Percentiles rank a stretch among this genome's conserved stretches.
Conservation (phyloP, 1,140 invertebrate genomes). For the Drosophila bifasciata region DNA sequence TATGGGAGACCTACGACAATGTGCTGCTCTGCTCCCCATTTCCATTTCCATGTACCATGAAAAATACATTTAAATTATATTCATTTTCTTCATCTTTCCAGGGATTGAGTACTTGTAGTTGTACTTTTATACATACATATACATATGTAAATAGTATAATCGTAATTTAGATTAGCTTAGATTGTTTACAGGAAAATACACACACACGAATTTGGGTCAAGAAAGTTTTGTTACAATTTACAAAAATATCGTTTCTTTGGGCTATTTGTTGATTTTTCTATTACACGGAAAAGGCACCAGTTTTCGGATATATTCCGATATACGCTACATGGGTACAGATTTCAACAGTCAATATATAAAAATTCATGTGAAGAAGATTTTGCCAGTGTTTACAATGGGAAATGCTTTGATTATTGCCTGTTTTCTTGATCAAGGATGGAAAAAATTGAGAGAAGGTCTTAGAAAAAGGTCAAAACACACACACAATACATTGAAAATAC, state of each 20-base stretch:
- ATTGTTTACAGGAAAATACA: constrained; percentile 51
- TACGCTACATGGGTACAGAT: constrained; percentile 27
- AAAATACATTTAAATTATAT: constrained; percentile 14
- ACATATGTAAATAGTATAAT: constrained; percentile 3
- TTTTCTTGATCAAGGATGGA: background rate
- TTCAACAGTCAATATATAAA: constrained; percentile 36
- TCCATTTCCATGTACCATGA: background rate
- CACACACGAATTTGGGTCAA: constrained; percentile 45
- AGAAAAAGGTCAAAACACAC: too few species aligned
- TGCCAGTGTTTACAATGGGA: constrained; percentile 13
- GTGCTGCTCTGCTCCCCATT: constrained; percentile 1
- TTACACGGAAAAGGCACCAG: background rate
- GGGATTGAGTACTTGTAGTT: constrained; percentile 3
- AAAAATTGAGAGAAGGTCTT: background rate
- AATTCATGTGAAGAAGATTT: constrained; percentile 3
- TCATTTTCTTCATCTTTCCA: constrained; percentile 2
- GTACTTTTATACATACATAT: background rate
- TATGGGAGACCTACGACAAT: constrained; percentile 43
- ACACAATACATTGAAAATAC: background rate
- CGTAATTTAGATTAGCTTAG: background rate
- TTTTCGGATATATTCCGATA: constrained; percentile 10
- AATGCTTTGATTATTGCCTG: background rate
- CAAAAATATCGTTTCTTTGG: constrained; percentile 10
- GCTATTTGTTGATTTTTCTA: constrained; percentile 26
- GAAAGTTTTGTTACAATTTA: constrained; percentile 40